phyloP scores from a whole-genome alignment of 2,888 invertebrate genomes.

The Cerastis leucographa region DNA sequence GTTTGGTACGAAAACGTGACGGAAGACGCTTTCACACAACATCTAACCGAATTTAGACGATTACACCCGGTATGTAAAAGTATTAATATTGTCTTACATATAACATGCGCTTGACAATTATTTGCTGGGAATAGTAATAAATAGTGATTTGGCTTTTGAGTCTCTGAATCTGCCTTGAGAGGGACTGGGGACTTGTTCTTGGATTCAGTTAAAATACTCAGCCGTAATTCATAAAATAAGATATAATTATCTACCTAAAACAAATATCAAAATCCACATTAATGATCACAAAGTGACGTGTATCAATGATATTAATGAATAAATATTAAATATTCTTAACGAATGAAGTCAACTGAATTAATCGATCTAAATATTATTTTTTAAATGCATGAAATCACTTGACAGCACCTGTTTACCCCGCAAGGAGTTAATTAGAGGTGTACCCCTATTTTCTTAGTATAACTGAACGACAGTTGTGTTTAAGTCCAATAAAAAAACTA shows the following conservation, averaged over 20 bases:
- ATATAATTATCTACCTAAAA: not conserved
- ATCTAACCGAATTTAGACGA: conserved; percentile 28
- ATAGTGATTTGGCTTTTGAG: no score
- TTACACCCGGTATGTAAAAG: conserved; percentile 20
- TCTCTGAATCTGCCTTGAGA: no score
- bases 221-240: no score
- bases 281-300: not conserved
- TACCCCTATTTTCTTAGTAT: not conserved
- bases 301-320: not conserved
- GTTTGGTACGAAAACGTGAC: conserved; percentile 23
- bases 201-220: no score
- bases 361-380: not conserved
- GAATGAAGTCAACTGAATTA: no score
- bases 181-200: no score
- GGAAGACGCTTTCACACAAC: conserved; percentile 18
- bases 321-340: no score
- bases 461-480: not conserved
- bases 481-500: not conserved
- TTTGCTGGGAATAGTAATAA: no score
- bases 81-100: no score
- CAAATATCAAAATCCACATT: not conserved
- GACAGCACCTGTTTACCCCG: not conserved
- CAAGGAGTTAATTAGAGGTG: not conserved
- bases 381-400: not conserved
- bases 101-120: no score